These are phyloP conservation scores for Poicephalus gulielmi DNA, from an alignment of 2,113 vertebrate species.

Conservation along the genomic window DNA sequence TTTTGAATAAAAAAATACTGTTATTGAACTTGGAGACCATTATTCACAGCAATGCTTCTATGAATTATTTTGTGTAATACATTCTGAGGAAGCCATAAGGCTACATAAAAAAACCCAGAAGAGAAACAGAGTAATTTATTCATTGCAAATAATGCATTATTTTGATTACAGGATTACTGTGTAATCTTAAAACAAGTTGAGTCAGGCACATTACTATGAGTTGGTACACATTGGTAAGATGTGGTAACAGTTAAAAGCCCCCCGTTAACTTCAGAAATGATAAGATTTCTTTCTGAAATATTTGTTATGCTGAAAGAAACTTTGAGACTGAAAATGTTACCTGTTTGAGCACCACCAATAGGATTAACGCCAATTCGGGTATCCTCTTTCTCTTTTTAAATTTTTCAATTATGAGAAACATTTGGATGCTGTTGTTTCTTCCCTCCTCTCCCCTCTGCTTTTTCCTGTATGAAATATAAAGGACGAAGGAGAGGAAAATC, in stretches of 20 bases:
- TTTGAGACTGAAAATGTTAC: slow-evolving; percentile 13
- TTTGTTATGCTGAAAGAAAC: slow-evolving; percentile 20
- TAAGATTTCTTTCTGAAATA: background rate
- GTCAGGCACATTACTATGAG: background rate
- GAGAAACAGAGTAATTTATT: background rate
- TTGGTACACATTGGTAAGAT: background rate
- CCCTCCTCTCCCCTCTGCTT: accelerated
- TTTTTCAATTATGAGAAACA: background rate
- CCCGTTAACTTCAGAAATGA: background rate
- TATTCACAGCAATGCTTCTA: background rate
- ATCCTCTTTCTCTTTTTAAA: slow-evolving; percentile 19
- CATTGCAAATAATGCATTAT: background rate
- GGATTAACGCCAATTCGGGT: background rate
- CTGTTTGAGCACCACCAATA: slow-evolving; percentile 17
- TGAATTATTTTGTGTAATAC: background rate
- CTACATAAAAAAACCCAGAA: background rate
- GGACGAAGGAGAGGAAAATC: background rate
- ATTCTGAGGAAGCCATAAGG: background rate
- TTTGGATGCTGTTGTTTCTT: background rate
- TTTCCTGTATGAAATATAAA: background rate
- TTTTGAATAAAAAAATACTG: background rate
- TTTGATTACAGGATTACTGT: background rate
- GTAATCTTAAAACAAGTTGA: background rate
- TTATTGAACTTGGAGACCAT: background rate
- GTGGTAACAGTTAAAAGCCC: background rate